These are phyloP conservation scores for Pterocles burchelli DNA, from an alignment of 2,113 vertebrate genomes.

Conservation along the genomic window DNA sequence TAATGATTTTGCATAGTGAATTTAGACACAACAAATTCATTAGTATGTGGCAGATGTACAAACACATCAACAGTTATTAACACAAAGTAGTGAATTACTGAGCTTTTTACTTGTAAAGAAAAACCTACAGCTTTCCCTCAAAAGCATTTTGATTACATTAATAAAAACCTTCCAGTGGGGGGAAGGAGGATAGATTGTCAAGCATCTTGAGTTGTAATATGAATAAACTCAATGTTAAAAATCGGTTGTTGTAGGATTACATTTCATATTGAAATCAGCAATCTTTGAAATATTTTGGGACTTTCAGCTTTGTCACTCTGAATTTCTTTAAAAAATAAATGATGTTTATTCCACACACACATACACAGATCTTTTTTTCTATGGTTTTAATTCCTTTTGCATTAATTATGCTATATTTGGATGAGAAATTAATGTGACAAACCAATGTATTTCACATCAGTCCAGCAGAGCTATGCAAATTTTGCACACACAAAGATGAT, in stretches of 20 bases:
- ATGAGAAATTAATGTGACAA: not conserved
- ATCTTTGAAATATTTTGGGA: not conserved
- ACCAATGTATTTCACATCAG: conserved; percentile 22
- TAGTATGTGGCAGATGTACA: not conserved
- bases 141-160: not conserved
- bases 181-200: not conserved
- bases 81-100: not conserved
- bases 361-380: not conserved
- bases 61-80: not conserved
- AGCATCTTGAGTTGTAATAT: not conserved
- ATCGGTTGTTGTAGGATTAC: not conserved
- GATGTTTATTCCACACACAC: not conserved
- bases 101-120: not conserved
- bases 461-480: conserved; percentile 22
- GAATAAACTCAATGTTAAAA: not conserved
- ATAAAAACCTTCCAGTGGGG: not conserved
- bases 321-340: not conserved
- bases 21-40: not conserved
- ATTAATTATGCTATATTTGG: conserved; percentile 47
- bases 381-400: conserved; percentile 38
- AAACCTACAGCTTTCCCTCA: not conserved
- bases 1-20: not conserved
- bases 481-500: not conserved
- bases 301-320: not conserved
- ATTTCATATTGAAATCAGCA: not conserved